Evolutionary conservation across 1,140 invertebrate genomes (phyloP), one percentile per base, ranked within the genome.

Genomic region (Drosophila nigrodunni): DNA sequence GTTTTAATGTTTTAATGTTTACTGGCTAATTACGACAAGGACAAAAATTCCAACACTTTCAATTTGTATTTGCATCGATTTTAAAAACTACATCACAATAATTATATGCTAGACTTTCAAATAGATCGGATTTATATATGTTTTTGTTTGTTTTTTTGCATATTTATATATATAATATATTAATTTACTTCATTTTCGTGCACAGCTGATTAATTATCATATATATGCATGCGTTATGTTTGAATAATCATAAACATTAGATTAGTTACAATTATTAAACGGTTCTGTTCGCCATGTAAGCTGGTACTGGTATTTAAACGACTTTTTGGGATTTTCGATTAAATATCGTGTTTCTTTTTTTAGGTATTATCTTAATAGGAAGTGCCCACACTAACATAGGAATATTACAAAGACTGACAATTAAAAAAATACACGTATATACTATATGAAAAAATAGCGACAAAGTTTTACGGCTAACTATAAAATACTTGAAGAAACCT

Each of bases 51-150:
- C 72, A 71, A 46, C 55, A 64, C 49, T 55, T 72, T 77, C 37
- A 73, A 68, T 62, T 65, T 66, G 46, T 78, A 18, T 76, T 77
- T 60, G 57, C 72, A 83, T 71, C 58, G 64, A 66, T 81, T 86
- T 90, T 91, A 81, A 88, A 85, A 90, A 90, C 90, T 91, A 91
- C 90, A 91, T 91, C 90, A 91, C 90, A 91, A 91, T 91, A 90
- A 91, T 91, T 91, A 91, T 78, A 91, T 91, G 82, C 90, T 91
- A 91, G 72, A 82, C 79, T 71, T 80, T 80, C 44, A 74, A 59
- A 77, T 74, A 78, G 76, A 77, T 80, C 60, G 57, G 44, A 64
- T 68, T 66, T 71, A 46, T 60, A 49, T 64, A 41, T 74, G 41
- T 46, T 13, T 59, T 58, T 49, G 18, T 55, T 55, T 69, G 49